phyloP scores from a whole-genome alignment of 92 coral and sea anemone genomes.

The Actinernus sp. region DNA sequence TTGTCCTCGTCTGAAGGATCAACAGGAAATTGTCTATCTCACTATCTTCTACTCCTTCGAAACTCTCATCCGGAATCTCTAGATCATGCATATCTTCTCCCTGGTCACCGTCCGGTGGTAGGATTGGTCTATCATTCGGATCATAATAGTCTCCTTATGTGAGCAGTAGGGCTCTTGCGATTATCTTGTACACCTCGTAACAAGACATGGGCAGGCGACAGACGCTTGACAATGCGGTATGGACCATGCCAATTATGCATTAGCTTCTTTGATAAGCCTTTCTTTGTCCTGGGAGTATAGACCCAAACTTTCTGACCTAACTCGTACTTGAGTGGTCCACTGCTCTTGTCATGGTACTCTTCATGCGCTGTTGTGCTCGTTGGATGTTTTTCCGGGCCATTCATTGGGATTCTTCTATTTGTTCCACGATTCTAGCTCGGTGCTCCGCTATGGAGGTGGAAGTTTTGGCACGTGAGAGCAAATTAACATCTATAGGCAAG shows the following conservation, averaged over 20 bases:
- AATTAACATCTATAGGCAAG: slow-evolving; percentile 41
- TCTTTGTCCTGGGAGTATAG: slow-evolving; percentile 9
- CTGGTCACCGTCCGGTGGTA: slow-evolving; percentile 7
- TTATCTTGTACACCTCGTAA: no score
- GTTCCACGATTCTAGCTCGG: slow-evolving; percentile 19
- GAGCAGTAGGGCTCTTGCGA: no score
- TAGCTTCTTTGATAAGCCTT: slow-evolving; percentile 15
- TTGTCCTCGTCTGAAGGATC: no score
- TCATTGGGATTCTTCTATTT: slow-evolving; percentile 22
- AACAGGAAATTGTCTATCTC: no score
- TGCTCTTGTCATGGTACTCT: no score
- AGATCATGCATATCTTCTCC: not conserved
- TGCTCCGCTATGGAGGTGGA: slow-evolving; percentile 36
- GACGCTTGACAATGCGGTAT: not conserved
- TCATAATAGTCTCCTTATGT: slow-evolving; percentile 15
- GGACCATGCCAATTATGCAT: no score
- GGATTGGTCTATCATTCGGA: slow-evolving; percentile 14
- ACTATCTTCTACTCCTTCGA: no score
- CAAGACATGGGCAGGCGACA: slow-evolving; percentile 13
- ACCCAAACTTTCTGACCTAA: no score
- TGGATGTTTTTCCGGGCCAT: slow-evolving; percentile 45
- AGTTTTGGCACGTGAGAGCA: slow-evolving; percentile 31
- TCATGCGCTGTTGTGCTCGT: slow-evolving; percentile 39
- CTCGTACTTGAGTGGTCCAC: no score
- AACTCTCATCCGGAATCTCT: no score